A percentile compares a stretch with the other conserved stretches of the same genome.
Evolutionary conservation across 1,140 invertebrate genomes (phyloP).

Genomic region (Trichoplusia ni): DNA sequence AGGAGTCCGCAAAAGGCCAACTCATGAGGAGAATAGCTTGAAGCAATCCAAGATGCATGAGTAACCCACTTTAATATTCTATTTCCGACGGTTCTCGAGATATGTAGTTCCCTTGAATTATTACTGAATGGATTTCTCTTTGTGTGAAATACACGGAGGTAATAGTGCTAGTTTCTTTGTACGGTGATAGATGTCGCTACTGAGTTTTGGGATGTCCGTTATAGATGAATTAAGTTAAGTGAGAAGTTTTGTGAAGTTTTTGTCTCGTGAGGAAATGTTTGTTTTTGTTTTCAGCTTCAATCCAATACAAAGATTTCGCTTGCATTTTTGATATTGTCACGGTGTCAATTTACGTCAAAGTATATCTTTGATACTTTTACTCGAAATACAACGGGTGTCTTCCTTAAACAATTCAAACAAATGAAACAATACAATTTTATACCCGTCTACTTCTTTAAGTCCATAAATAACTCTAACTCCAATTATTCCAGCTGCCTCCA

Average conservation of each 20-base stretch:
- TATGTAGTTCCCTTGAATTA: slow-evolving; percentile 47
- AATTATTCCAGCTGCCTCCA: not conserved
- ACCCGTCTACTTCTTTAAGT: no score
- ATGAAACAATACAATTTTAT: no score
- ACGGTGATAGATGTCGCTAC: slow-evolving; percentile 8
- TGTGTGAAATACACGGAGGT: slow-evolving; percentile 32
- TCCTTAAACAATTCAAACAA: not conserved
- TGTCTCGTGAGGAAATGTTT: no score
- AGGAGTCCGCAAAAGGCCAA: slow-evolving; percentile 1
- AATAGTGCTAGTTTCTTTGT: slow-evolving; percentile 31
- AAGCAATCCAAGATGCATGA: slow-evolving; percentile 51
- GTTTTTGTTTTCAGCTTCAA: no score
- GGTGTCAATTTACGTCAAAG: no score
- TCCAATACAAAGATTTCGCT: no score
- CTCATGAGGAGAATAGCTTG: slow-evolving; percentile 31
- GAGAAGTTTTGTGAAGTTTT: slow-evolving; percentile 7
- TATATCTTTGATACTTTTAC: no score
- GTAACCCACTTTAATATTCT: slow-evolving; percentile 49
- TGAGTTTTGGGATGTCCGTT: not conserved
- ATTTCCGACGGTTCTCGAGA: slow-evolving; percentile 46
- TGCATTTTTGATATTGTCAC: no score
- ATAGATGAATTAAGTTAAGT: slow-evolving; percentile 25
- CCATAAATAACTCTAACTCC: not conserved
- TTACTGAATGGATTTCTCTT: slow-evolving; percentile 43
- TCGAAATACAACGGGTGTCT: no score